Evolutionary conservation across 2,113 vertebrate genomes (phyloP).

Genomic region (Vulpes lagopus): DNA sequence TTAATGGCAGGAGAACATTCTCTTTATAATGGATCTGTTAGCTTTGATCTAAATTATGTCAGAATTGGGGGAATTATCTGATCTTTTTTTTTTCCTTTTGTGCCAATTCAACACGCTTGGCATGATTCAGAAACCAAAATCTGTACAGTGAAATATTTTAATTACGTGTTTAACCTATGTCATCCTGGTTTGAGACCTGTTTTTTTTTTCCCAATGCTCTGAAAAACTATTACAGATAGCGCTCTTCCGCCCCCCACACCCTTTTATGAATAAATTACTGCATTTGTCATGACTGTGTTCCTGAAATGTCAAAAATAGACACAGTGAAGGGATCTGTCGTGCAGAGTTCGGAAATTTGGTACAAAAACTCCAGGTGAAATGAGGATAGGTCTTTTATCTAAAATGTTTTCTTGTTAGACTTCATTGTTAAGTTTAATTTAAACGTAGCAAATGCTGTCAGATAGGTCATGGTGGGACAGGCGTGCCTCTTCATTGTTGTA

Average conservation of each 20-base stretch:
- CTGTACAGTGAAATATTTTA: neutral
- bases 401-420: neutral
- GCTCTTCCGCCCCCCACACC: neutral
- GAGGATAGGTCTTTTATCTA: constrained; percentile 61
- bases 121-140: neutral
- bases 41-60: neutral
- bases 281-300: constrained; percentile 47
- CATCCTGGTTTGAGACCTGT: neutral
- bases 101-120: neutral
- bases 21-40: neutral
- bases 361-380: constrained; percentile 25
- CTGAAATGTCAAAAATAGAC: constrained; percentile 59
- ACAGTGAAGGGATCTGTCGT: neutral
- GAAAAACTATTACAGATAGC: neutral
- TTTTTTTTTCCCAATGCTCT: neutral
- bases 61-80: neutral
- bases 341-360: constrained; percentile 58
- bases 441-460: neutral
- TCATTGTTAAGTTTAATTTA: neutral
- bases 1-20: neutral
- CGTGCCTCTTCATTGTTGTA: neutral
- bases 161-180: neutral
- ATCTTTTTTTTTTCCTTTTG: neutral
- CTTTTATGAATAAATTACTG: constrained; percentile 15
- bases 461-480: neutral